phyloP scores from a whole-genome alignment of 2,113 vertebrate genomes.

The Podarcis cretensis region DNA sequence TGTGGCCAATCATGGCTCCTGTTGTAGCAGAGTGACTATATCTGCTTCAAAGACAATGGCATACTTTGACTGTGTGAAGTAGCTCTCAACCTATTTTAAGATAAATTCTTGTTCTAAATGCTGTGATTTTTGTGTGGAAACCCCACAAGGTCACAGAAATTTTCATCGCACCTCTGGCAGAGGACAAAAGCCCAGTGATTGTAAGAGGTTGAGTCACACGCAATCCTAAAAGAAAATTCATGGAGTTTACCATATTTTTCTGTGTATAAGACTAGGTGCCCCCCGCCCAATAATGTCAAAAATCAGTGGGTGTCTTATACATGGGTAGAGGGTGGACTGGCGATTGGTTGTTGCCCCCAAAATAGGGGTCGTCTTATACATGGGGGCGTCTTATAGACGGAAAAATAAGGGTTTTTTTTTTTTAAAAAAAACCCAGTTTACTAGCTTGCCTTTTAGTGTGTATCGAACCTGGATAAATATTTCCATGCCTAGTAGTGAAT shows the following conservation, averaged over 20 bases:
- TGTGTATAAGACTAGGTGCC: no score
- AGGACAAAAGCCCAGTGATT: neutral
- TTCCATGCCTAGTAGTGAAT: neutral
- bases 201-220: neutral
- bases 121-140: neutral
- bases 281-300: no score
- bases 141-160: neutral
- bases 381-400: no score
- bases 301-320: no score
- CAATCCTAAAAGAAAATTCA: neutral
- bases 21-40: neutral
- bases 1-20: neutral
- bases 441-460: neutral
- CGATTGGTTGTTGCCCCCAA: no score
- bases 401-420: neutral
- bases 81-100: neutral
- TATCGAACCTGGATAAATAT: neutral
- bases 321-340: no score
- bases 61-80: neutral
- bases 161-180: neutral
- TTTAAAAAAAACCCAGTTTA: neutral
- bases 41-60: neutral
- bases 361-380: no score
- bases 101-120: neutral
- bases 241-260: neutral